Evolutionary conservation across 2,888 invertebrate species (phyloP).

Genomic region (Alcis repandata): DNA sequence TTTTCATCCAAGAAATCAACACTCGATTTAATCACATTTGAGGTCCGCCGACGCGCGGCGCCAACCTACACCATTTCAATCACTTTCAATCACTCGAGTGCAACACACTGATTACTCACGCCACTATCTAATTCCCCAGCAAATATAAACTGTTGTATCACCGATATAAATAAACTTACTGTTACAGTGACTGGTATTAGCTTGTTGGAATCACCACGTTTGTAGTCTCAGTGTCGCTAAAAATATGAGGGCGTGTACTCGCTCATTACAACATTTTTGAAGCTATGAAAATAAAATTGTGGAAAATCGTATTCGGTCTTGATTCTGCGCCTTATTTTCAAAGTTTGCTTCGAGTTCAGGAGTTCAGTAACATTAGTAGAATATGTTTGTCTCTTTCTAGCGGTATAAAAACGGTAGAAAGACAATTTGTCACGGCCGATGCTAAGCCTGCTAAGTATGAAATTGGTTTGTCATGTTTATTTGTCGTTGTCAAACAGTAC

Average conservation of each 20-base stretch:
- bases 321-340: too few relatives aligned
- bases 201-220: not conserved
- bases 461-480: constrained; percentile 14
- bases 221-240: not conserved
- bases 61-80: not conserved
- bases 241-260: not conserved
- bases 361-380: too few relatives aligned
- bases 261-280: too few relatives aligned
- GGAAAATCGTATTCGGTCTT: too few relatives aligned
- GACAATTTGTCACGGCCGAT: too few relatives aligned
- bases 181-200: not conserved
- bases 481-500: constrained; percentile 15
- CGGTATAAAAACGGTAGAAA: too few relatives aligned
- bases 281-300: too few relatives aligned
- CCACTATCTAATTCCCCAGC: not conserved
- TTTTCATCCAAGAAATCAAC: too few relatives aligned
- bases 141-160: not conserved
- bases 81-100: too few relatives aligned
- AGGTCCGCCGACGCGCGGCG: not conserved
- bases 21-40: not conserved
- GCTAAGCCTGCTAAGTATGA: too few relatives aligned
- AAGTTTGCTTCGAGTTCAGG: too few relatives aligned
- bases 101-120: not conserved
- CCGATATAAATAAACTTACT: not conserved
- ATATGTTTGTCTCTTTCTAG: too few relatives aligned